Base-by-base conservation (phyloP, 2,888 invertebrate species). In the Diachrysia chrysitis region DNA sequence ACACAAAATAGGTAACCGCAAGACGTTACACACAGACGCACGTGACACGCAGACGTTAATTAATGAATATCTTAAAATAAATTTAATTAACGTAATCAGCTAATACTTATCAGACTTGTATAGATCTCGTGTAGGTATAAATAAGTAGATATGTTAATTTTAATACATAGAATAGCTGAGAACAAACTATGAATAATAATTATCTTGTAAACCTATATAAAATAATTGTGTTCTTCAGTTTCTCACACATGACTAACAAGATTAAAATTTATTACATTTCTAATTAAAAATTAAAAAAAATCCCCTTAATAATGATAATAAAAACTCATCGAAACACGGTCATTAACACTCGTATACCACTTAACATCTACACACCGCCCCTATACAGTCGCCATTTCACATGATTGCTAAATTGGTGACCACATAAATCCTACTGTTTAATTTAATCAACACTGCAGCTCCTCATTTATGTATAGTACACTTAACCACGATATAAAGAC, bases 371-470 rank as follows among this genome's bases (percentile, higher is more conserved):
- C 76, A 75, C 67, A 82, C 85, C 83, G 89, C 93, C 94, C 93
- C 93, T 92, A 93, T 93, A 73, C 71, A 76, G 46, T 88, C 85
- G 89, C 91, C 89, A 92, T 92, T 93, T 91, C 89, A 90, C 89
- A 89, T 92, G 91, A 92, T 91, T 93, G 94, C 94, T 94, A 92
- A 94, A 94, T 94, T 94, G 93, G 90, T 87, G 87, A 81, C 79
- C 83, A 89, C 93, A 94, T 95, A 95, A 95, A 94, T 95, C 87
- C 83, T 89, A 87, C 91, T 89, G 85, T 93, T 94, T 94, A 95
- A 95, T 95, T 95, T 92, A 94, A 95, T 95, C 94, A 95, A 93
- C 94, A 89, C 90, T 88, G 88, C 85, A 85, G 89, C 91, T 88
- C 90, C 90, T 89, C 85, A 85, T 89, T 86, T 87, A 85, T 86